Evolutionary conservation across 2,113 vertebrate genomes (phyloP).

Genomic region (Todiramphus chloris): DNA sequence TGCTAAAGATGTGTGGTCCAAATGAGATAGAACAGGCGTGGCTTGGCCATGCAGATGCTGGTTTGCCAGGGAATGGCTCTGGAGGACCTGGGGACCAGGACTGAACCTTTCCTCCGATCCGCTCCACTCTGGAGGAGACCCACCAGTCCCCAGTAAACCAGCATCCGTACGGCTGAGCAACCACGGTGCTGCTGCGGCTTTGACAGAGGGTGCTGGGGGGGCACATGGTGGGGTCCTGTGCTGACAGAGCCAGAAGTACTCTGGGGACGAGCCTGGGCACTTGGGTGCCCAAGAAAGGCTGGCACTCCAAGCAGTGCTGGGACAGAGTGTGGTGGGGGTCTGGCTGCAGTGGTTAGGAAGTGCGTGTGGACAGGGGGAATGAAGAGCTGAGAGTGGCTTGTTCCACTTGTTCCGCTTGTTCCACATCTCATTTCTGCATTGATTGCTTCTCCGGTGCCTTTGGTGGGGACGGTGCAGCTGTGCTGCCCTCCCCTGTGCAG

Average conservation of each 20-base stretch:
- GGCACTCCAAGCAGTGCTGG: fast-evolving
- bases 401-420: not conserved
- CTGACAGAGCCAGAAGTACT: not conserved
- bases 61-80: not conserved
- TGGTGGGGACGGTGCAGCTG: not conserved
- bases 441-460: fast-evolving
- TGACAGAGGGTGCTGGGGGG: not conserved
- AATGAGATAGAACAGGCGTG: fast-evolving
- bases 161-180: fast-evolving
- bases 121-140: not conserved
- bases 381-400: not conserved
- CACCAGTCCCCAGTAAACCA: fast-evolving
- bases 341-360: not conserved
- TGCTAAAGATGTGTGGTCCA: not conserved
- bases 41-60: fast-evolving
- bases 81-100: not conserved
- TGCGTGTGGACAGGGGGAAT: not conserved
- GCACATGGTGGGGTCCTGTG: fast-evolving
- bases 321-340: fast-evolving
- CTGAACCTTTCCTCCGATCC: too few relatives aligned
- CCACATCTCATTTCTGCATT: not conserved
- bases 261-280: too few relatives aligned
- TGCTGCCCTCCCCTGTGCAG: not conserved
- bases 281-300: not conserved
- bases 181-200: fast-evolving